Conservation (phyloP, 2,888 invertebrate genomes). For the Ischnura elegans region DNA sequence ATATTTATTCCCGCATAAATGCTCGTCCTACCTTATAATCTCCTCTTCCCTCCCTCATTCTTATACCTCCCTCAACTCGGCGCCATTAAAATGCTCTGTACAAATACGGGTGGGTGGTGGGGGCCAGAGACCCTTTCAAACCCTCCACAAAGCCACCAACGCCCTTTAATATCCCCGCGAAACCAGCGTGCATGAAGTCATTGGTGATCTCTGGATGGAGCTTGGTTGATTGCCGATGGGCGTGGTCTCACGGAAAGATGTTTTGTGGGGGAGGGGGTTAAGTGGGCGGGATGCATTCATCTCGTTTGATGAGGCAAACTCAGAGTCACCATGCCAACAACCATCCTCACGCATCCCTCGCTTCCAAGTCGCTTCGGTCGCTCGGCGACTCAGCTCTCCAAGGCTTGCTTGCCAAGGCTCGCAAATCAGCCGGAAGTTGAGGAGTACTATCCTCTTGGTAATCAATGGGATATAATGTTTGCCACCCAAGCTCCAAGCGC, state of each 20-base stretch:
- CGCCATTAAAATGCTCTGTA: neutral
- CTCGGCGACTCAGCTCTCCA: neutral
- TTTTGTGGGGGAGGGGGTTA: neutral
- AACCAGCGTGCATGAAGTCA: conserved; percentile 53
- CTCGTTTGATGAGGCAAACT: conserved; percentile 55
- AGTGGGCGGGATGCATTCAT: neutral
- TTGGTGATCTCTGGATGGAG: conserved; percentile 34
- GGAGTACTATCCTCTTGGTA: neutral
- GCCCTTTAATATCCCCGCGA: conserved; percentile 20
- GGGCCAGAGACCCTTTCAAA: neutral
- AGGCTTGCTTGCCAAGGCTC: neutral
- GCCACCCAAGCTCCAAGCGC: too few species aligned
- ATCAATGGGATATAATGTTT: neutral
- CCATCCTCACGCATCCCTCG: neutral
- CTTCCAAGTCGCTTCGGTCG: neutral
- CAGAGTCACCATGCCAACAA: neutral
- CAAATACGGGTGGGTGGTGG: neutral
- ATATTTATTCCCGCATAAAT: neutral
- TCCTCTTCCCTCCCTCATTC: neutral
- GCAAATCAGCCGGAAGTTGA: neutral
- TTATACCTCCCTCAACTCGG: neutral
- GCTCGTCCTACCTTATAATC: neutral
- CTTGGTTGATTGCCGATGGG: neutral
- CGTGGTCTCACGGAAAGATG: neutral
- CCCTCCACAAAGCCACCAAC: neutral